Percentiles rank a stretch among this genome's conserved stretches.
These are phyloP conservation scores for Tethea ocularis DNA, from an alignment of 2,888 invertebrate genomes.

Conservation along the genomic window DNA sequence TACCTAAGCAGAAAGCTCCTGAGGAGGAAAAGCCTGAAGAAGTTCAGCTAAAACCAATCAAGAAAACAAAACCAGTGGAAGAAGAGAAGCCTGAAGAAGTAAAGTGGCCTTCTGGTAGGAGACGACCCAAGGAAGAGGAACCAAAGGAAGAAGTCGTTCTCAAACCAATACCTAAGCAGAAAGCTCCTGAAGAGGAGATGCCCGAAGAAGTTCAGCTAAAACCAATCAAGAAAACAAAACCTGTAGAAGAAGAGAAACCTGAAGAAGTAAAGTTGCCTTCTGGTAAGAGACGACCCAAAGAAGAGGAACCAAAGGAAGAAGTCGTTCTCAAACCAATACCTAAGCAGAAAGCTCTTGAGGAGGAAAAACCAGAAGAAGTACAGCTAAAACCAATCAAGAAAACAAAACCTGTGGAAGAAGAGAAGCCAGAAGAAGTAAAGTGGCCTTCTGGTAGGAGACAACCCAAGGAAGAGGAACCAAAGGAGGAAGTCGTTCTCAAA, in stretches of 20 bases:
- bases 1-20: neutral
- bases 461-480: constrained; percentile 50
- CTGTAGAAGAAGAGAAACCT: constrained; percentile 52
- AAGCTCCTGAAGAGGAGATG: constrained; percentile 50
- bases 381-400: constrained; percentile 58
- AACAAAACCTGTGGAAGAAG: constrained; percentile 42
- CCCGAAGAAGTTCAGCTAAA: constrained; percentile 50
- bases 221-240: constrained; percentile 30
- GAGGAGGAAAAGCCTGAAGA: constrained; percentile 62
- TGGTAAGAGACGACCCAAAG: constrained; percentile 44
- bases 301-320: constrained; percentile 38
- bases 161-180: constrained; percentile 61
- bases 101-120: constrained; percentile 36
- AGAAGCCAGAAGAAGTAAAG: constrained; percentile 48
- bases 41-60: constrained; percentile 47
- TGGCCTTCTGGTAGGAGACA: constrained; percentile 57
- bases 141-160: constrained; percentile 71
- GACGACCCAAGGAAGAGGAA: constrained; percentile 57
- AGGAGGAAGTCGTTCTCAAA: constrained; percentile 49
- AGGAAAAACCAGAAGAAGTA: constrained; percentile 65
- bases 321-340: constrained; percentile 44
- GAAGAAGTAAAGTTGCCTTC: constrained; percentile 54
- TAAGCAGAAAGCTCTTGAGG: constrained; percentile 37
- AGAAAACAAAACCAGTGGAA: constrained; percentile 36
- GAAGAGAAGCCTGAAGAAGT: constrained; percentile 30